Evolutionary conservation across 2,888 invertebrate species (phyloP).

Genomic region (Philaethria dido): DNA sequence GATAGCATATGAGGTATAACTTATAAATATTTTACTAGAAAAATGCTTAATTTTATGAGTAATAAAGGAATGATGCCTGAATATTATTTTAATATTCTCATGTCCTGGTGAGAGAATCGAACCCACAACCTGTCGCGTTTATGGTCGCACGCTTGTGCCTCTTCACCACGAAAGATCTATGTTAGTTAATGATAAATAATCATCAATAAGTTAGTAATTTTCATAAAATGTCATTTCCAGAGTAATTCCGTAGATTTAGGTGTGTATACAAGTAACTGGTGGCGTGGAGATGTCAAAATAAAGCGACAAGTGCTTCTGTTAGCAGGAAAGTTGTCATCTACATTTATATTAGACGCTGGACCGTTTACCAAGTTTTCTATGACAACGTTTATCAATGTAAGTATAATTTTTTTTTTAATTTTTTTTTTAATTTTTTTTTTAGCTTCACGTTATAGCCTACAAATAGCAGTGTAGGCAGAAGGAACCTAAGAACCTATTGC

Average conservation of each 20-base stretch:
- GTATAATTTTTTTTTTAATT: slow-evolving; percentile 35
- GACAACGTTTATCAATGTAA: slow-evolving; percentile 64
- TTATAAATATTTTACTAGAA: neutral
- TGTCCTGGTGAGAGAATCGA: too few species aligned
- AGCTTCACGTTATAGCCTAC: too few species aligned
- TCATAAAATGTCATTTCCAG: slow-evolving; percentile 45
- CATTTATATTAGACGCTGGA: slow-evolving; percentile 58
- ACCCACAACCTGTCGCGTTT: too few species aligned
- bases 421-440: neutral
- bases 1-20: slow-evolving; percentile 56
- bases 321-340: slow-evolving; percentile 56
- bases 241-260: slow-evolving; percentile 53
- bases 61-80: too few species aligned
- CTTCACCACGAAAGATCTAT: too few species aligned
- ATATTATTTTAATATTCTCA: too few species aligned
- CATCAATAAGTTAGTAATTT: neutral
- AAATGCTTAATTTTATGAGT: too few species aligned
- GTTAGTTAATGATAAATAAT: too few species aligned
- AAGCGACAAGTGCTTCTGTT: slow-evolving; percentile 55
- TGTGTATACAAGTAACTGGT: slow-evolving; percentile 64
- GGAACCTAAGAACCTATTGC: too few species aligned
- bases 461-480: too few species aligned
- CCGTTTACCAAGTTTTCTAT: slow-evolving; percentile 59
- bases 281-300: slow-evolving; percentile 53
- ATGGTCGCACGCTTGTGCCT: too few species aligned